Conservation (phyloP, 2,113 vertebrate species). For the Hemiprocne comata region DNA sequence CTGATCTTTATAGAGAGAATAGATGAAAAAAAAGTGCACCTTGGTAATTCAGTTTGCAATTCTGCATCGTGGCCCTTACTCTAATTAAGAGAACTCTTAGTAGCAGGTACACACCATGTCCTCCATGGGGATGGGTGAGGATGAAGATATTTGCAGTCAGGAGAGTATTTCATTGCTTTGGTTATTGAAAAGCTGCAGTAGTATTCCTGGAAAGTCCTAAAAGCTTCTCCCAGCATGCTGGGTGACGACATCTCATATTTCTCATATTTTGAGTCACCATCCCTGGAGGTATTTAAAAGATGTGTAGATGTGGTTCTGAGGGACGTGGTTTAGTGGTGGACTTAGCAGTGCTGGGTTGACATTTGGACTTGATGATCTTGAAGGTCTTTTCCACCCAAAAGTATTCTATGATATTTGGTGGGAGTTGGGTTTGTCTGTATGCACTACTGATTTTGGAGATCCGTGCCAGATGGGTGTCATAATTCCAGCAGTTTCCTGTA, state of each 20-base stretch:
- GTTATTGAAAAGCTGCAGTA: neutral
- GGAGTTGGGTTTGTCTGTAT: neutral
- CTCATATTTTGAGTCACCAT: too few species aligned
- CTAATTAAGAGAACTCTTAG: neutral
- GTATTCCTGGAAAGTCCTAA: neutral
- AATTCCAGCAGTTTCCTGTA: neutral
- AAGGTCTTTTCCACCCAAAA: too few species aligned
- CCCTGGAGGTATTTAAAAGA: neutral
- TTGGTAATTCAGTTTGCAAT: neutral
- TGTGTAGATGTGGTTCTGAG: too few species aligned
- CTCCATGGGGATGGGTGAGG: neutral
- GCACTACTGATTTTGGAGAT: neutral
- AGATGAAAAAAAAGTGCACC: neutral
- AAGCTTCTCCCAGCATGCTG: neutral
- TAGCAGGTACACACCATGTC: neutral
- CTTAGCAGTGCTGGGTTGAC: too few species aligned
- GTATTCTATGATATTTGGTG: neutral
- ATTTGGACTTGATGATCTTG: too few species aligned
- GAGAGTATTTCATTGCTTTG: constrained; percentile 7
- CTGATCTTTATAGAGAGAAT: neutral
- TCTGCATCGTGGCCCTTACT: neutral
- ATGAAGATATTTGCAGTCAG: neutral
- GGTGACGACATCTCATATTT: neutral
- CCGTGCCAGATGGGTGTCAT: accelerated
- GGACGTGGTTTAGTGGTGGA: too few species aligned